Evolutionary conservation across 1,140 invertebrate genomes (phyloP).

Genomic region (Papilio dardanus): DNA sequence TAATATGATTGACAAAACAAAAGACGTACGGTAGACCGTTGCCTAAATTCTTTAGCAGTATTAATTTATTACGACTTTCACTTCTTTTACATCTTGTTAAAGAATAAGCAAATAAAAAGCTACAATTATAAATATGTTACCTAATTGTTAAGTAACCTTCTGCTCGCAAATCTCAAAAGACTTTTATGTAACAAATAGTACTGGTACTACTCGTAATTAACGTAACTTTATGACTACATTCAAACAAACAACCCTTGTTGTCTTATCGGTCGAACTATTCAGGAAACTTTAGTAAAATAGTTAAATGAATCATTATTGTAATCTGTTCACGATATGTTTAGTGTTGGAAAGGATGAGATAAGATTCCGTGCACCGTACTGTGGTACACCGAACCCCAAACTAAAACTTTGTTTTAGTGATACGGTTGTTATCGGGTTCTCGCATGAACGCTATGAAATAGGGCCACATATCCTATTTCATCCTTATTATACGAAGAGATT

Average conservation of each 20-base stretch:
- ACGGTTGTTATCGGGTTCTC: constrained; percentile 62
- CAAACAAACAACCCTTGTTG: background rate
- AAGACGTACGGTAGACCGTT: background rate
- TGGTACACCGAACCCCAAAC: constrained; percentile 55
- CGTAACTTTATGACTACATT: constrained; percentile 23
- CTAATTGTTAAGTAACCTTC: background rate
- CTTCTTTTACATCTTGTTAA: too few relatives aligned
- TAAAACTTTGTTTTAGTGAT: constrained; percentile 54
- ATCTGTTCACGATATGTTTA: constrained; percentile 55
- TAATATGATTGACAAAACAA: background rate
- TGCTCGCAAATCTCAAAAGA: background rate
- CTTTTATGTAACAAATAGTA: background rate
- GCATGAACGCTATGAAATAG: constrained; percentile 43
- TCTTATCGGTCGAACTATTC: constrained; percentile 47
- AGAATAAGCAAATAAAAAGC: too few relatives aligned
- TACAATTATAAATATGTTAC: background rate
- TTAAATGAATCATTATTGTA: constrained; percentile 66
- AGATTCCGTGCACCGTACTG: constrained; percentile 44
- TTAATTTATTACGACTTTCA: too few relatives aligned
- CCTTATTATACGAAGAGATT: background rate
- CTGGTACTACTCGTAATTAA: background rate
- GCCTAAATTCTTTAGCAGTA: too few relatives aligned
- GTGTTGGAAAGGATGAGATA: constrained; percentile 65
- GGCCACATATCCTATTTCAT: background rate
- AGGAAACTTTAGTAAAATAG: constrained; percentile 47